phyloP scores from a whole-genome alignment of 1,140 invertebrate genomes.

The Hesperophylax magnus region DNA sequence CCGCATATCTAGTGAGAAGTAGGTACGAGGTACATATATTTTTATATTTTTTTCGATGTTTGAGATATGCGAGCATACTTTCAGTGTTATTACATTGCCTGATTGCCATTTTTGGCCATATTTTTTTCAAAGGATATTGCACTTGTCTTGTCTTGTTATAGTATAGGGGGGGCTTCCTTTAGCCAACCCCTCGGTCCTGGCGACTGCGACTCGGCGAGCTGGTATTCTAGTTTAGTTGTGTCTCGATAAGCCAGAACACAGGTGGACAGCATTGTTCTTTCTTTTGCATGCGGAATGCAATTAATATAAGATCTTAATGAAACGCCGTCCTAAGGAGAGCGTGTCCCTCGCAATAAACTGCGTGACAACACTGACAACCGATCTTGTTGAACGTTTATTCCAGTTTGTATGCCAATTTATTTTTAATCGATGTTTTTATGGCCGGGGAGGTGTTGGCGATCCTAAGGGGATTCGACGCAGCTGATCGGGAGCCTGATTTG shows the following conservation, averaged over 20 bases:
- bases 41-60: no score
- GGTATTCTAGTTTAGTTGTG: background rate
- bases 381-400: constrained; percentile 46
- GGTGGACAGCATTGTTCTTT: constrained; percentile 14
- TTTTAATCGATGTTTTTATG: constrained; percentile 39
- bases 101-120: no score
- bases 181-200: no score
- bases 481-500: background rate
- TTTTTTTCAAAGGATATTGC: no score
- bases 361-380: constrained; percentile 45
- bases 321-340: constrained; percentile 27
- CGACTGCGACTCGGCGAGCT: background rate
- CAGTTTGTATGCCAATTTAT: constrained; percentile 47
- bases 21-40: no score
- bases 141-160: no score
- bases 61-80: no score
- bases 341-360: constrained; percentile 48
- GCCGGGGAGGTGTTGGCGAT: constrained; percentile 28
- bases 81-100: no score
- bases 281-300: constrained; percentile 53
- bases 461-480: background rate
- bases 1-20: no score
- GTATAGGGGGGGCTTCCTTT: no score
- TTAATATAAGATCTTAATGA: constrained; percentile 57
- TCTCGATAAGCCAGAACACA: constrained; percentile 18